Evolutionary conservation across 2,888 invertebrate species (phyloP).

Genomic region (Lycophotia porphyrea): DNA sequence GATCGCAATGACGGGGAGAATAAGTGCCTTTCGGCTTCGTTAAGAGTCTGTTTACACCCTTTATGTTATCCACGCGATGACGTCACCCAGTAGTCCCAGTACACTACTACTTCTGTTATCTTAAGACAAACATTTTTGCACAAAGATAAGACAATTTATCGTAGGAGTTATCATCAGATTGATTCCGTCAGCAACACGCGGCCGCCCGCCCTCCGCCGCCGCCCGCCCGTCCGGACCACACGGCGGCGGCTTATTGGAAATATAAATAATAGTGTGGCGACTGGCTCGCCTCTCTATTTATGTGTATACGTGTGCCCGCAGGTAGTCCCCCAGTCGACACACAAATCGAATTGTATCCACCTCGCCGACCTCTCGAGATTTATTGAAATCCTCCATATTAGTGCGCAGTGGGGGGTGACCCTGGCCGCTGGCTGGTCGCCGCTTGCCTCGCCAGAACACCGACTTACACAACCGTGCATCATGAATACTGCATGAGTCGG

Average conservation of each 20-base stretch:
- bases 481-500: constrained; percentile 50
- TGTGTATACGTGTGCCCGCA: constrained; percentile 37
- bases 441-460: background rate
- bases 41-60: too few species aligned
- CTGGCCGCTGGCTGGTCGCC: background rate
- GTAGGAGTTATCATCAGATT: constrained; percentile 11
- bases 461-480: constrained; percentile 13
- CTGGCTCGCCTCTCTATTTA: constrained; percentile 17
- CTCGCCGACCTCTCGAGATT: constrained; percentile 35
- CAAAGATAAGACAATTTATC: background rate
- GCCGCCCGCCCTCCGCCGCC: background rate
- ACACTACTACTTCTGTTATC: background rate
- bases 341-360: constrained; percentile 48
- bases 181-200: constrained; percentile 19
- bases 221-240: background rate
- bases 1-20: too few species aligned
- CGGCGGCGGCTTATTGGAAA: constrained; percentile 49
- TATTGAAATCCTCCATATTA: constrained; percentile 47
- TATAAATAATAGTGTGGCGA: constrained; percentile 50
- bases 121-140: background rate
- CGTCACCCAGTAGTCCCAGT: too few species aligned
- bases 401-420: constrained; percentile 6
- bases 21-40: too few species aligned
- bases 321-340: constrained; percentile 38
- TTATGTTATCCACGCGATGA: too few species aligned